Base-by-base conservation (phyloP, 1,140 invertebrate species). In the Diorhabda sublineata region DNA sequence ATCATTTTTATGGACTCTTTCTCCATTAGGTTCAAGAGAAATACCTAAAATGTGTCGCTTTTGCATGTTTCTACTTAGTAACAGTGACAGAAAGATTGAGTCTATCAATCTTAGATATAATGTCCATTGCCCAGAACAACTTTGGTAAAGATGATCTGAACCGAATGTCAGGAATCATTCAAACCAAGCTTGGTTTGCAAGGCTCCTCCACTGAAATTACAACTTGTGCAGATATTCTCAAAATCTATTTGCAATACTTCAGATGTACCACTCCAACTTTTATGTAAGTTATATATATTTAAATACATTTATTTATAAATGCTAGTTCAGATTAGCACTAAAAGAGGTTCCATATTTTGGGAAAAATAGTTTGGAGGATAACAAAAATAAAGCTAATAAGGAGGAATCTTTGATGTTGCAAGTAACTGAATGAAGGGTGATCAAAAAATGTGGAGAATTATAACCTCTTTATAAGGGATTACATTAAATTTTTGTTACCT, bases 11-110 rank as follows among this genome's bases (percentile, higher is more conserved):
- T 45, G 7, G 44, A 9, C 3, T 9, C 45, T 45, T 64, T 47
- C 7, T 56, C n/a, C 67, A 69, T 44, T 69, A 78, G 76, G 76
- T 78, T 4, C 74, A 77, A 71, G 66, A 75, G 47, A 72, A 68
- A 26, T 75, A 71, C 60, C 60, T 78, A 47, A 69, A 63, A 45
- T 78, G 77, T 59, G 61, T 75, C 7, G 68, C 74, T n/a, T 64
- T 77, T 61, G 75, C 73, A 69, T 78, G 77, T 66, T 66, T 78
- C 8, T 73, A 74, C 61, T 57, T 77, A 43, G 73, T 75, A 42
- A 59, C 73, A 8, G 71, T 70, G 47, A 63, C 64, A 52, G 74
- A 77, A 42, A 66, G 70, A 11, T 68, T 52, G 26, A 60, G 66
- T 43, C 63, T 75, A 44, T n/a, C 47, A 8, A 8, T 52, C 6